Conservation (phyloP, 2,797 vertebrate species). For the Tamandua tetradactyla region DNA sequence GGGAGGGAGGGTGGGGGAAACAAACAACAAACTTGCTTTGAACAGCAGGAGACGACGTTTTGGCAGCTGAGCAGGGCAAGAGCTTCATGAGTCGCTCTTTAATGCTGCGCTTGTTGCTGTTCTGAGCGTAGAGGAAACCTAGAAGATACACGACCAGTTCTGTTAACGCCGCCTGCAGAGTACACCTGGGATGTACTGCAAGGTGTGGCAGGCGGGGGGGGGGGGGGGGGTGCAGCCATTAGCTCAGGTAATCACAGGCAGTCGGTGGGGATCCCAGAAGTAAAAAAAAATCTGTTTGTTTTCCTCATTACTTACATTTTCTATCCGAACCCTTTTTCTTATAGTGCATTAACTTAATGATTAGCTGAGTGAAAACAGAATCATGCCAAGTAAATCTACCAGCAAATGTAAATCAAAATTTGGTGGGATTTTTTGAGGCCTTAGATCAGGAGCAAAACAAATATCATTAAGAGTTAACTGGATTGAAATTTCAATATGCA, state of each 20-base stretch:
- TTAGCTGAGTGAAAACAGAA: constrained; percentile 20
- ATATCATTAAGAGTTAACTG: constrained; percentile 22
- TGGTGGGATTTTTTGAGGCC: neutral
- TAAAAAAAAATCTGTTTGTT: constrained; percentile 54
- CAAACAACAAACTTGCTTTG: constrained; percentile 94
- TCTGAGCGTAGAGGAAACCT: constrained; percentile 93
- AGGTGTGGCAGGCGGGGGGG: constrained; percentile 58
- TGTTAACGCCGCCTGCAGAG: constrained; percentile 84
- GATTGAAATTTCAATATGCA: constrained; percentile 60
- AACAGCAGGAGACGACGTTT: constrained; percentile 91
- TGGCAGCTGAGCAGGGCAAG: constrained; percentile 93
- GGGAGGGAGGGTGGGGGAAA: constrained; percentile 55
- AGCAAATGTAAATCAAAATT: constrained; percentile 36
- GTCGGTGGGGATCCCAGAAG: constrained; percentile 36
- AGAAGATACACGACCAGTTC: constrained; percentile 90
- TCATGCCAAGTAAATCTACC: constrained; percentile 5
- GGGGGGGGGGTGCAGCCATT: constrained; percentile 53
- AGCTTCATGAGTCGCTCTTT: constrained; percentile 96
- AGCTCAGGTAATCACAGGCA: constrained; percentile 64
- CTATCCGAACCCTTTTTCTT: neutral
- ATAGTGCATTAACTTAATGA: neutral
- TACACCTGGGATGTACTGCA: constrained; percentile 72
- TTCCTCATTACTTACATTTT: neutral
- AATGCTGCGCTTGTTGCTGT: constrained; percentile 92
- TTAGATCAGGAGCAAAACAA: constrained; percentile 56